Base-by-base conservation (phyloP, 1,140 invertebrate genomes). In the Tetraneura akinire region DNA sequence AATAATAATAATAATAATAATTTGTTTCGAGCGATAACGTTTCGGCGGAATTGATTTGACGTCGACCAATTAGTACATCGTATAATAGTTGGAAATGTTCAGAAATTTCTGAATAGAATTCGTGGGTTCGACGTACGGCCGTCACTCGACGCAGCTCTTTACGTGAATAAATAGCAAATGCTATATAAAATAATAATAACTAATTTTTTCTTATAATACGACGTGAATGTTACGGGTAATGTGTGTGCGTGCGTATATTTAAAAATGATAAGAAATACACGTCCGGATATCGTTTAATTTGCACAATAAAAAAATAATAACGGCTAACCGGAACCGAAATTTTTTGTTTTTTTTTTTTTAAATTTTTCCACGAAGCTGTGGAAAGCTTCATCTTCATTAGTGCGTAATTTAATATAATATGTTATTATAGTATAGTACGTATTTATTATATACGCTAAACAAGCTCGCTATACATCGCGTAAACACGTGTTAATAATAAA, bases 71-170 rank as follows among this genome's bases (percentile, higher is more conserved):
- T 53, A 55, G 49, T 18, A 37, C n/a, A n/a, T n/a, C n/a, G n/a
- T n/a, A n/a, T n/a, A n/a, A n/a, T n/a, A n/a, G n/a, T n/a, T n/a
- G n/a, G 8, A 26, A 53, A 73, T 42, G 14, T 1, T 13, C 1
- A 11, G 1, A 53, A 73, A 14, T 3, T 21, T 14, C 51, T 53
- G 3, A 55, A 73, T 42, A 32, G 26, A 73, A 37, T 13, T 37
- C 29, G 21, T 42, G 68, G 47, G 45, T 51, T 71, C 49, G 70
- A 26, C 49, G 26, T 55, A 55, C 70, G n/a, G n/a, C 49, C 16
- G 29, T 73, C 21, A 73, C 21, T 70, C 1, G 11, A 5, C 1
- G 64, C 64, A 45, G n/a, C 32, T n/a, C 60, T 64, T 47, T 64
- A 18, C 60, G 8, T 64, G 60, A 37, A 66, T 21, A 42, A n/a